Base-by-base conservation (phyloP, 2,797 vertebrate genomes). In the Sebastolobus altivelis region DNA sequence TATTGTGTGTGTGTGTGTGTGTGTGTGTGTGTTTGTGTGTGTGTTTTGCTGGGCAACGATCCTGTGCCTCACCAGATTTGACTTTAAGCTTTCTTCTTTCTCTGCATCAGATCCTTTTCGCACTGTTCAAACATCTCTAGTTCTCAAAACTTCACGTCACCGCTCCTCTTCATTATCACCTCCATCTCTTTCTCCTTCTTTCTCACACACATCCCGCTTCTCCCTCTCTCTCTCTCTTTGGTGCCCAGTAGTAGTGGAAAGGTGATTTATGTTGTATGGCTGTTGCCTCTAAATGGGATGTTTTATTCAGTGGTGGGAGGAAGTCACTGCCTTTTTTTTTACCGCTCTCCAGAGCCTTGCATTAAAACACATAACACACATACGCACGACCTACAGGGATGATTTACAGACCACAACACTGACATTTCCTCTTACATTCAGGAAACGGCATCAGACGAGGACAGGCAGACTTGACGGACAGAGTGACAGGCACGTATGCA, bases 221-320 rank as follows among this genome's bases (percentile, higher is more conserved):
- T 22, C 12, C 54, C 70, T 77, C 59, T 37, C 52, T 58, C 35
- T 37, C 43, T 54, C 33, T 77, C 81, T 65, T 58, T 65, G 81
- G 54, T 65, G 72, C 77, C 83, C 85, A 79, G 54, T 60, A 38
- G 55, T 80, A 61, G 59, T 65, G 62, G 66, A 72, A 75, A 59
- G 31, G 81, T 86, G 90, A 92, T 94, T 93, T 93, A 93, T 93
- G 76, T 80, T 52, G 72, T 75, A 75, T 78, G 84, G 84, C 80
- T 83, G 79, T 88, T 81, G 81, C 77, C 74, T 87, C 80, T 92
- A 91, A 92, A 93, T 91, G 89, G 87, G 83, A 92, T 91, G 90
- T 92, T 94, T 94, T 93, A 93, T 94, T 95, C 91, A 92, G 89
- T 82, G 82, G 65, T 84, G 83, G 81, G 62, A 88, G 80, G 85